Base-by-base conservation (phyloP, 2,797 vertebrate species). In the Sebastes jordani region DNA sequence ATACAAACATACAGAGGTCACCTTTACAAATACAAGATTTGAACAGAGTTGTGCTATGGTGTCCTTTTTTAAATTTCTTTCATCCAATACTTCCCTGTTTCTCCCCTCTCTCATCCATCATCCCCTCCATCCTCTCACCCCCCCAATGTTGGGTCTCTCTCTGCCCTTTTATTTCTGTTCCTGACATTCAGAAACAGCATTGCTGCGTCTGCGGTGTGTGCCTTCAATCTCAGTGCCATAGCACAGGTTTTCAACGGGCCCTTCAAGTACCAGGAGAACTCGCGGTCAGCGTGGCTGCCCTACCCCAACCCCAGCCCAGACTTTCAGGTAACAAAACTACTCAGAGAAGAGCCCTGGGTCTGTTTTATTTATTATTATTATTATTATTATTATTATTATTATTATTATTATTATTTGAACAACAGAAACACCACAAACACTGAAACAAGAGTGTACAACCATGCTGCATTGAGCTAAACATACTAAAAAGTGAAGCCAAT, bases 241-340 rank as follows among this genome's bases (percentile, higher is more conserved):
- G 95, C 96, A 2, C 98, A 98, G 86, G 96, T 97, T 77, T 99
- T 99, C 94, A 96, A 95, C 0, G 98, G 98, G 64, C 98, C 98
- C 72, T 99, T 99, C 95, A 99, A 99, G 93, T 99, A 97, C 91
- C 98, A 99, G 93, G 98, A 99, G 91, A 99, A 98, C 93, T 99
- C 97, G 0, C 96, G 98, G 55, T 98, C 98, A 0, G 97, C 98
- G 59, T 99, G 98, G 98, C 95, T 99, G 90, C 98, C 98, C 0
- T 99, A 98, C 91, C 96, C 98, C 55, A 99, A 99, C 91, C 98
- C 98, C 82, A 99, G 97, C 92, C 98, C 97, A 14, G 97, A 98
- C 93, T 99, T 99, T 91, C 97, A 99, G 98, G 98, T 99, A 96
- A 93, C 25, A 27, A 61, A n/a, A 30, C 32, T 14, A 3, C 4